Evolutionary conservation across 2,888 invertebrate genomes (phyloP).

Genomic region (Biston stratarius): DNA sequence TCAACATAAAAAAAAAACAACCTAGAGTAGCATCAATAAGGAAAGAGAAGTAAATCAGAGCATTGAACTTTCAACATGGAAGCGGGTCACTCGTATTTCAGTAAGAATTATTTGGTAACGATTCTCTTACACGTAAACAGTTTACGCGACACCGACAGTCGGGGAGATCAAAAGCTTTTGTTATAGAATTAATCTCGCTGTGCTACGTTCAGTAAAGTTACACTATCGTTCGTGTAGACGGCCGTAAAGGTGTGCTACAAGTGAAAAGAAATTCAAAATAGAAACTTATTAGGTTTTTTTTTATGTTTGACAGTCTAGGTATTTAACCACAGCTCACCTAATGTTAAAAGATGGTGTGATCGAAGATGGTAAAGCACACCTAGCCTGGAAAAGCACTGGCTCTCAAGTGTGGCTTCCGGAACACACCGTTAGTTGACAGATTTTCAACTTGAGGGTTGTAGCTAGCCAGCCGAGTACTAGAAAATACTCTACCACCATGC

Average conservation of each 20-base stretch:
- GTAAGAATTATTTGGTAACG: neutral
- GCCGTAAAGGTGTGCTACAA: slow-evolving; percentile 57
- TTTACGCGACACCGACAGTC: slow-evolving; percentile 31
- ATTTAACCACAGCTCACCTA: neutral
- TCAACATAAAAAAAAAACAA: too few species aligned
- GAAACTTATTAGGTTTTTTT: too few species aligned
- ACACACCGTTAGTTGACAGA: too few species aligned
- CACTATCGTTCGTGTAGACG: slow-evolving; percentile 74
- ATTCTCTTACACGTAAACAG: slow-evolving; percentile 4
- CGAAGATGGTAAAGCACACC: too few species aligned
- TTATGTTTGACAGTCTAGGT: too few species aligned
- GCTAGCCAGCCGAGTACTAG: too few species aligned
- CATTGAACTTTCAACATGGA: neutral
- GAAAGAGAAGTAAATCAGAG: neutral
- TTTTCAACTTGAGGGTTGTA: too few species aligned
- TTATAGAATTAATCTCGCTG: slow-evolving; percentile 72
- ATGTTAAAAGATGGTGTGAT: too few species aligned
- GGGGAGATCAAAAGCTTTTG: slow-evolving; percentile 62
- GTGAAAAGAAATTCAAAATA: slow-evolving; percentile 16
- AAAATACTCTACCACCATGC: too few species aligned
- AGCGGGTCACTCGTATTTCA: neutral
- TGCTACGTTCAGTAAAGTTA: slow-evolving; percentile 70
- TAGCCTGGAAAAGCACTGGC: too few species aligned
- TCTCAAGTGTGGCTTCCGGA: too few species aligned
- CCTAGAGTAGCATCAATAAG: too few species aligned